phyloP scores from a whole-genome alignment of 2,113 vertebrate species.

The Neolamprologus sp. region DNA sequence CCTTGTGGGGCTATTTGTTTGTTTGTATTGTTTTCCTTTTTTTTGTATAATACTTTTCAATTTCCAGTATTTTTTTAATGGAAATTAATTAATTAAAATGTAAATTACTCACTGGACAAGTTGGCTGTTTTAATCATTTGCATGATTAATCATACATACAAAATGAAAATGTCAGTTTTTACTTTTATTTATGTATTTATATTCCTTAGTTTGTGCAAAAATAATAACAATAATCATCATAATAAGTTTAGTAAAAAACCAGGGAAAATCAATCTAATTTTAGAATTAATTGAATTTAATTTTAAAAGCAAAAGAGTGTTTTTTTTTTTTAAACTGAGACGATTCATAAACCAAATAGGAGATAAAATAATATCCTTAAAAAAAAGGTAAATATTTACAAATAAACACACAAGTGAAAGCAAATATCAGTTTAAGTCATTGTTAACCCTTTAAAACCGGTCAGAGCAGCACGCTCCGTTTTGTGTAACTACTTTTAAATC shows the following conservation, averaged over 20 bases:
- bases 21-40: not conserved
- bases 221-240: not conserved
- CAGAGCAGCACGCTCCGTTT: too few relatives aligned
- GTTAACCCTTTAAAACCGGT: not conserved
- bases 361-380: not conserved
- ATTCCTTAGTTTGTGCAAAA: not conserved
- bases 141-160: not conserved
- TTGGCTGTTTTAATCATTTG: not conserved
- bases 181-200: not conserved
- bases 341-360: not conserved
- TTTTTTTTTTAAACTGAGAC: not conserved
- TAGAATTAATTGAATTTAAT: rapidly evolving
- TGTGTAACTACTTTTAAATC: too few relatives aligned
- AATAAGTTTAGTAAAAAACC: not conserved
- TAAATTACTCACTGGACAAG: not conserved
- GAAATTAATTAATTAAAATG: not conserved
- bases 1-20: not conserved
- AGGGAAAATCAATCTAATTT: not conserved
- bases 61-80: not conserved
- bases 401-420: not conserved
- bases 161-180: not conserved
- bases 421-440: not conserved
- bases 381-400: not conserved
- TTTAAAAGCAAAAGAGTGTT: not conserved
- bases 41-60: not conserved